Evolutionary conservation across 1,140 invertebrate species (phyloP).

Genomic region (Carposina sasakii): DNA sequence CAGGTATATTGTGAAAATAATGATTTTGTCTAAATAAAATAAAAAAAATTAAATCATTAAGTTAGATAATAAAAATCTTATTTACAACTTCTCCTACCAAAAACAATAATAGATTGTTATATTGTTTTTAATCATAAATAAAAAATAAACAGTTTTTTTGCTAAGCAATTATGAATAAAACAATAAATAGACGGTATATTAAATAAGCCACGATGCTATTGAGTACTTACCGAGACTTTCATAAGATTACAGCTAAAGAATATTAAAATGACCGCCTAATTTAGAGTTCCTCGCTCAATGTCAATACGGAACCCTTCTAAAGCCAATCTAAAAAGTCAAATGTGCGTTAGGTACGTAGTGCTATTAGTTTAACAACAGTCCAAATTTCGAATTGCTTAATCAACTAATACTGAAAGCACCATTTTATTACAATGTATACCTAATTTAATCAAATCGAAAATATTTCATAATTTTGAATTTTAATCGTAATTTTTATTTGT

Average conservation of each 20-base stretch:
- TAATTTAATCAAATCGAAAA: conserved; percentile 49
- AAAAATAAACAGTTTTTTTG: conserved; percentile 50
- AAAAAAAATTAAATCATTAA: conserved; percentile 17
- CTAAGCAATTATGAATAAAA: conserved; percentile 55
- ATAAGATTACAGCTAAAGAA: too few species aligned
- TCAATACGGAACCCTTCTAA: too few species aligned
- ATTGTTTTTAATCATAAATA: conserved; percentile 34
- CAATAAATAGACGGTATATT: conserved; percentile 41
- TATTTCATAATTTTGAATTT: conserved; percentile 40
- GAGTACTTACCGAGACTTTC: too few species aligned
- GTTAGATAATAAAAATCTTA: conserved; percentile 63
- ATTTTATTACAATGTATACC: conserved; percentile 53
- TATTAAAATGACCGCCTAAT: too few species aligned
- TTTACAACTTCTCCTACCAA: conserved; percentile 56
- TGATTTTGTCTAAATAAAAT: conserved; percentile 14
- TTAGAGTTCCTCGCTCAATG: too few species aligned
- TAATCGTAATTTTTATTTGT: not conserved
- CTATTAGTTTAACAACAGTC: conserved; percentile 26
- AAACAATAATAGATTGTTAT: conserved; percentile 48
- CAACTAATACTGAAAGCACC: conserved; percentile 70
- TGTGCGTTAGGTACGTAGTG: conserved; percentile 39
- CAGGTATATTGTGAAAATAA: conserved; percentile 43
- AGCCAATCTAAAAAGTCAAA: too few species aligned
- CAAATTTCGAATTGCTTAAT: conserved; percentile 48
- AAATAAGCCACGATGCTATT: conserved; percentile 21